Evolutionary conservation across 2,797 vertebrate genomes (phyloP).

Genomic region (Sebastes ruberrimus): DNA sequence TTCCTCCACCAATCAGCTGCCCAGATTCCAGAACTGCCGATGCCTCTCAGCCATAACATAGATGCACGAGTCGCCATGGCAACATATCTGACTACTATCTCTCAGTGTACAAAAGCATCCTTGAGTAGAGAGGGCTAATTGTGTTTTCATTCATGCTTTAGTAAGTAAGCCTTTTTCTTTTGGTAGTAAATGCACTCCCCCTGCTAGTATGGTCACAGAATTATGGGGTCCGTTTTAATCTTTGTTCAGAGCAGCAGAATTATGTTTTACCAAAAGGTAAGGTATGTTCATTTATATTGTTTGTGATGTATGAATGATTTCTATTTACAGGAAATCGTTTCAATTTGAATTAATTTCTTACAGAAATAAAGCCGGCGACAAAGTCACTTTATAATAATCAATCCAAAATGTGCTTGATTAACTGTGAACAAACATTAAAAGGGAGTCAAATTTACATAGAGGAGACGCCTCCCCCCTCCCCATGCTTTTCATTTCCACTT

Average conservation of each 20-base stretch:
- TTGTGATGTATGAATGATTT: slow-evolving; percentile 9
- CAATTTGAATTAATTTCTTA: slow-evolving; percentile 4
- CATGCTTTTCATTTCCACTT: slow-evolving; percentile 36
- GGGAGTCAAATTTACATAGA: slow-evolving; percentile 24
- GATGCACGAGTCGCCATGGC: slow-evolving; percentile 68
- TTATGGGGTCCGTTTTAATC: neutral
- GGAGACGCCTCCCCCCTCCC: neutral
- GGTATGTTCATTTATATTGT: neutral
- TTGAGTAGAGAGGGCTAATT: slow-evolving; percentile 52
- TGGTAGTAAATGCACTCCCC: neutral
- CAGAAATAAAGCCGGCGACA: slow-evolving; percentile 5
- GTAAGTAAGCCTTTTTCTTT: slow-evolving; percentile 8
- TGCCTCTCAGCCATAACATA: slow-evolving; percentile 55
- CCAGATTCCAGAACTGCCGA: slow-evolving; percentile 53
- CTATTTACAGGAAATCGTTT: slow-evolving; percentile 8
- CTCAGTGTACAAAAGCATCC: slow-evolving; percentile 37
- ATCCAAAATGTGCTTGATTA: slow-evolving; percentile 29
- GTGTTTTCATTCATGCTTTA: slow-evolving; percentile 55
- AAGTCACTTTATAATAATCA: slow-evolving; percentile 13
- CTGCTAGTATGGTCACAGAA: neutral
- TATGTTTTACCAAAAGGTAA: neutral
- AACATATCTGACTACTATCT: slow-evolving; percentile 65
- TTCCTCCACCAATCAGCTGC: slow-evolving; percentile 65
- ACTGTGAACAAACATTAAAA: slow-evolving; percentile 49
- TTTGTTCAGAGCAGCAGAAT: neutral